A percentile compares a stretch with the other conserved stretches of the same genome.
Conservation (phyloP, 2,888 invertebrate species). For the Merodon equestris region DNA sequence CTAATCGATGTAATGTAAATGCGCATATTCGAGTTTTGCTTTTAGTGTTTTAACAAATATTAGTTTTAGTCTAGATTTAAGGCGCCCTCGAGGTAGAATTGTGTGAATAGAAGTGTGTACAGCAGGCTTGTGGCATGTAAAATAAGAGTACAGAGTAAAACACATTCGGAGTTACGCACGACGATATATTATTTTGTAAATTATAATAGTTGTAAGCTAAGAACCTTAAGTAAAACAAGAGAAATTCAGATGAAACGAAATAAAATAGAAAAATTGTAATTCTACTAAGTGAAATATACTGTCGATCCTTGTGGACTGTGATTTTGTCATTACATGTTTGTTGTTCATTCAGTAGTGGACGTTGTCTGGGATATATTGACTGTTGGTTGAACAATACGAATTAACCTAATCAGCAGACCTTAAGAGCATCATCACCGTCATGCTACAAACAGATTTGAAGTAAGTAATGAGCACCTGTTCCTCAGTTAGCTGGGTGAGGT, state of each 20-base stretch:
- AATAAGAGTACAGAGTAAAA: neutral
- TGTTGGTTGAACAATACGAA: too few species aligned
- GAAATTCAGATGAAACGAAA: constrained; percentile 10
- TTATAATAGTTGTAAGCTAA: constrained; percentile 11
- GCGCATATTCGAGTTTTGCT: constrained; percentile 19
- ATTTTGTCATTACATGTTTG: constrained; percentile 7
- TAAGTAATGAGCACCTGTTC: too few species aligned
- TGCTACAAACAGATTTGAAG: too few species aligned
- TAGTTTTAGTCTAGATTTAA: constrained; percentile 13
- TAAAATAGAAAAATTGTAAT: constrained; percentile 28
- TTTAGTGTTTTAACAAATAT: constrained; percentile 10
- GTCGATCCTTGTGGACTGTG: constrained; percentile 21
- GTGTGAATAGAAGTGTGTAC: constrained; percentile 15
- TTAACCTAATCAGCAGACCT: too few species aligned
- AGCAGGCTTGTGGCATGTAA: constrained; percentile 17
- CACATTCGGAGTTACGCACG: neutral
- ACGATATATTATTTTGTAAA: constrained; percentile 49
- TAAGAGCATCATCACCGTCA: too few species aligned
- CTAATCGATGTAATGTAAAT: neutral
- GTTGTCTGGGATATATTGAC: too few species aligned
- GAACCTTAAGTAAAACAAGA: constrained; percentile 13
- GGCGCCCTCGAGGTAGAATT: neutral
- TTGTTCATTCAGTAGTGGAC: too few species aligned
- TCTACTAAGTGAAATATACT: constrained; percentile 41
- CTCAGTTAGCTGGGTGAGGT: too few species aligned